phyloP scores from a whole-genome alignment of 35 echinoderm and acorn worm genomes.

The Chiridota heheva region DNA sequence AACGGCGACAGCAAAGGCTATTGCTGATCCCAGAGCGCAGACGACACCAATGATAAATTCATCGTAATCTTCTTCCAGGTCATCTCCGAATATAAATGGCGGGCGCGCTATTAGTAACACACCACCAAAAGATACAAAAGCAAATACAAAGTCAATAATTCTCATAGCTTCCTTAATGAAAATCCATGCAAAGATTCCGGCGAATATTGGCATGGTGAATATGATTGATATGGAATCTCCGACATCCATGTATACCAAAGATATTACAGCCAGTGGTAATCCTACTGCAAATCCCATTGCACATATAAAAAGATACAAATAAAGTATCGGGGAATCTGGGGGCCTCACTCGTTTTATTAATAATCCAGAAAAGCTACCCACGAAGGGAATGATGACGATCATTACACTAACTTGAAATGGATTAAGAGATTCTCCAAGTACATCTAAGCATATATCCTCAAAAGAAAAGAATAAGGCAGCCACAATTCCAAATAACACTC shows the following conservation, averaged over 20 bases:
- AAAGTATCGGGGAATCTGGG: constrained; percentile 15
- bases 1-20: not conserved
- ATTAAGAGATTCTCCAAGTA: not conserved
- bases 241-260: constrained; percentile 29
- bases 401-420: too few relatives aligned
- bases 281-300: constrained; percentile 9
- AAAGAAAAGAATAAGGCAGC: constrained; percentile 32
- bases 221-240: constrained; percentile 33
- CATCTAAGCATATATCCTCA: constrained; percentile 37
- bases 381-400: not conserved
- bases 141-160: constrained; percentile 1
- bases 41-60: not conserved
- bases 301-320: constrained; percentile 15
- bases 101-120: constrained; percentile 28
- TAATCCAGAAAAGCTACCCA: not conserved
- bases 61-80: not conserved
- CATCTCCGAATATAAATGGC: constrained; percentile 12
- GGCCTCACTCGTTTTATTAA: not conserved
- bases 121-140: constrained; percentile 8
- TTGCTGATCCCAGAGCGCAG: constrained; percentile 10
- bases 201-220: constrained; percentile 33
- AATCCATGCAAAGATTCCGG: constrained; percentile 30
- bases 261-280: constrained; percentile 15
- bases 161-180: constrained; percentile 28
- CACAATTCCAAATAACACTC: constrained; percentile 8